Evolutionary conservation across 2,797 vertebrate genomes (phyloP), one percentile per base, ranked within the genome.

Genomic region (Hippopotamyrus pictus): DNA sequence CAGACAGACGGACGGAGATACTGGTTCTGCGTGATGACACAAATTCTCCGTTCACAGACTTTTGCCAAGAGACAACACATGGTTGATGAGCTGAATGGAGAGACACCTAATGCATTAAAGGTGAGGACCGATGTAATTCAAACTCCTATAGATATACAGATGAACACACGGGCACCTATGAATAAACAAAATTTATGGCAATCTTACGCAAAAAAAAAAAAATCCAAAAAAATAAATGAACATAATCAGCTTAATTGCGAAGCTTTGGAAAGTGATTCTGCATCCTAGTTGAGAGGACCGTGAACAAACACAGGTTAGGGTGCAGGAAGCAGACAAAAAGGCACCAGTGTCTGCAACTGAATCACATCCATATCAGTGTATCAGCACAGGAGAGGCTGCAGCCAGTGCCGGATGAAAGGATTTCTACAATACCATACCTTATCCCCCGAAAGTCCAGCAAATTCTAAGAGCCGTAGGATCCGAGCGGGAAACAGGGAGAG

Each of bases 401-500:
- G 29, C 48, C n/a, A 84, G 19, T 29, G 33, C n/a, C 12, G 22
- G 29, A 46, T 2, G 29, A 9, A 25, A 48, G 37, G 57, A 76
- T 12, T 8, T 14, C 25, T n/a, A 48, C 44, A 3, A 9, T n/a
- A 5, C 1, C 29, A n/a, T 91, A 94, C 93, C 93, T 94, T 94
- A 88, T 93, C 93, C 37, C 93, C 93, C 5, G 93, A 94, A 90
- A 94, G 93, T 2, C 93, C 93, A 25, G 93, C 93, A 86, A 94
- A 94, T 33, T 94, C 93, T 89, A 94, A 73, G 62, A 94, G 89
- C 65, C 89, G 93, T 86, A 94, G 89, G 46, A 94, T 94, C 87
- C 93, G 91, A 1, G 93, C 91, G 2, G 93, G 93, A 53, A 94
- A 93, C 73, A 94, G 91, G 5, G 84, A 82, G 9, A 88, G 88